Evolutionary conservation across 2,113 vertebrate genomes (phyloP).

Genomic region (Hoplias malabaricus): DNA sequence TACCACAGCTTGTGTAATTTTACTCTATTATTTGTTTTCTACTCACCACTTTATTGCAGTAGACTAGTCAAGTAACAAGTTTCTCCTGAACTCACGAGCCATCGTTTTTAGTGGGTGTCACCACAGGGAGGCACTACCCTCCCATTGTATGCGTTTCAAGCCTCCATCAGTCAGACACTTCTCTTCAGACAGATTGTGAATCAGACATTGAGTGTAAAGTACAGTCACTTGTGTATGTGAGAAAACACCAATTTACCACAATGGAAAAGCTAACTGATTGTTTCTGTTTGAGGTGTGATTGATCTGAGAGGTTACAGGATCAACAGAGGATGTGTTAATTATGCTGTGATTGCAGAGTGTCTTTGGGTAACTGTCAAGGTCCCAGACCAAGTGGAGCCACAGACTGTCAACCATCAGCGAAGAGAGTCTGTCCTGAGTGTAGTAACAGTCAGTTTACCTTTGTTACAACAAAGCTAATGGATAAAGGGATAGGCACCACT

Average conservation of each 20-base stretch:
- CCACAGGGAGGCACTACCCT: constrained; percentile 43
- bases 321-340: neutral
- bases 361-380: neutral
- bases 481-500: too few relatives aligned
- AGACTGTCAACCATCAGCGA: neutral
- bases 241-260: neutral
- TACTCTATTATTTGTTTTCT: neutral
- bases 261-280: constrained; percentile 1
- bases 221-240: neutral
- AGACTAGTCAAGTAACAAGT: neutral
- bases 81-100: neutral
- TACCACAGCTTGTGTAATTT: too few relatives aligned
- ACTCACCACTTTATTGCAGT: constrained; percentile 1
- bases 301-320: neutral
- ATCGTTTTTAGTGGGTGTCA: neutral
- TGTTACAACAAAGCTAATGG: neutral
- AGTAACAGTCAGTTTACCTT: neutral
- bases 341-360: neutral
- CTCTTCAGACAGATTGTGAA: neutral
- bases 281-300: neutral
- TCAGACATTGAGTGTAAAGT: neutral
- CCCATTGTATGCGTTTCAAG: constrained; percentile 5
- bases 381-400: neutral
- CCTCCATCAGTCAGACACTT: neutral
- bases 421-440: neutral